Evolutionary conservation across 1,140 invertebrate genomes (phyloP).

Genomic region (Rhopalosiphum maidis): DNA sequence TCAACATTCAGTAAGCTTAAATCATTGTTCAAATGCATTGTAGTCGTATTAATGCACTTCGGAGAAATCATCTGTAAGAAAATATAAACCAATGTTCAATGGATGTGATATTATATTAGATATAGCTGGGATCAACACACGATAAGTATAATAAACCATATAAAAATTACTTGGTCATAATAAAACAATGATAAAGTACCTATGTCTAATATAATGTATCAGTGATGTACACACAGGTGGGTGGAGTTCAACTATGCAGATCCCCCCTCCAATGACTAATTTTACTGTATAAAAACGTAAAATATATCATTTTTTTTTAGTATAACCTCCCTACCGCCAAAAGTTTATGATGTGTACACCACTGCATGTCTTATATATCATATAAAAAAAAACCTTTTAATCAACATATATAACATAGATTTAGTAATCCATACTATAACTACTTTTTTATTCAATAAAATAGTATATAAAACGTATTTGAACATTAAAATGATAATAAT

Average conservation of each 20-base stretch:
- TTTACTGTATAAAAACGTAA: not conserved
- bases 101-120: not conserved
- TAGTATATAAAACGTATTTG: not conserved
- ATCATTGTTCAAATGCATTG: not conserved
- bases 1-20: not conserved
- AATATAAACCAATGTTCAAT: not conserved
- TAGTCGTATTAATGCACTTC: not conserved
- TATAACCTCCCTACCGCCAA: not conserved
- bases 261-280: not conserved
- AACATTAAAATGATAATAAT: not conserved
- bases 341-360: not conserved
- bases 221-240: not conserved
- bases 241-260: no score
- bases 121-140: not conserved
- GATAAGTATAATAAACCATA: not conserved
- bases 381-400: not conserved
- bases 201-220: not conserved
- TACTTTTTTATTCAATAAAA: not conserved
- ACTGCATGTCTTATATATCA: not conserved
- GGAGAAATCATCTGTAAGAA: not conserved
- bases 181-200: not conserved
- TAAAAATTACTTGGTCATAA: not conserved
- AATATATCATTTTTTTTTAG: not conserved
- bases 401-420: not conserved
- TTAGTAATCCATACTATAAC: not conserved